Percentiles rank a stretch among this genome's conserved stretches.
Evolutionary conservation across 2,888 invertebrate genomes (phyloP).

Genomic region (Drosophila picticornis): DNA sequence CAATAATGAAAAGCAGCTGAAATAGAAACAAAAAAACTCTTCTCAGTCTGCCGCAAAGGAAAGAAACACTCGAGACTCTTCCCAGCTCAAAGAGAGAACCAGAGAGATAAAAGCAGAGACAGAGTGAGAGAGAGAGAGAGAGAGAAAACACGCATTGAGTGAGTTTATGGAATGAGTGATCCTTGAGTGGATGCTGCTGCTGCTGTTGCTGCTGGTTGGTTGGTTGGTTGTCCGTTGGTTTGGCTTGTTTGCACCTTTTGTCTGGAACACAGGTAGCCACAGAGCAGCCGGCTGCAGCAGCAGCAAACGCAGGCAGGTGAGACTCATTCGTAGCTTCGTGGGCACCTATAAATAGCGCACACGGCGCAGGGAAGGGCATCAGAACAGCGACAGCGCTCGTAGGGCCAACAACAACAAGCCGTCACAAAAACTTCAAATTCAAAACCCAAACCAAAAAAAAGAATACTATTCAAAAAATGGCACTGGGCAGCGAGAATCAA

Average conservation of each 20-base stretch:
- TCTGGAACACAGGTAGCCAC: conserved; percentile 57
- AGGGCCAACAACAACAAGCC: conserved; percentile 60
- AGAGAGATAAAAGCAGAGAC: conserved; percentile 1
- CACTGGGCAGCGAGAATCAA: conserved; percentile 71
- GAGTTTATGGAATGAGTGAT: conserved; percentile 28
- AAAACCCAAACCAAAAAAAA: conserved; percentile 10
- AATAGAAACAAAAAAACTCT: conserved; percentile 27
- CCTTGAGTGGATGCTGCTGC: conserved; percentile 46
- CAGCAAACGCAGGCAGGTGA: conserved; percentile 50
- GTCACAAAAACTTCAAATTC: conserved; percentile 4
- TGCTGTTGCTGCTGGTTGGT: conserved; percentile 31
- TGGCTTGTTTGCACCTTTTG: conserved; percentile 68
- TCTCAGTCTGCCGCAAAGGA: conserved; percentile 29
- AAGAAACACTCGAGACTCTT: conserved; percentile 20
- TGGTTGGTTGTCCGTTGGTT: conserved; percentile 30
- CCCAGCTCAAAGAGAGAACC: conserved; percentile 24
- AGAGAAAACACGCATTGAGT: conserved; percentile 21
- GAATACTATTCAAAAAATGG: conserved; percentile 53
- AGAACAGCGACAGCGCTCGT: conserved; percentile 82
- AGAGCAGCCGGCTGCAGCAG: conserved; percentile 9
- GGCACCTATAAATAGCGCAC: conserved; percentile 77
- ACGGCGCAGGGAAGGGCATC: conserved; percentile 84
- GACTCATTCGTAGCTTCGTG: conserved; percentile 47
- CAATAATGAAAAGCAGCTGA: conserved; percentile 55
- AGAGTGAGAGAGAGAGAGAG: conserved; percentile 6